Base-by-base conservation (phyloP, 2,113 vertebrate genomes). In the Neotoma lepida region DNA sequence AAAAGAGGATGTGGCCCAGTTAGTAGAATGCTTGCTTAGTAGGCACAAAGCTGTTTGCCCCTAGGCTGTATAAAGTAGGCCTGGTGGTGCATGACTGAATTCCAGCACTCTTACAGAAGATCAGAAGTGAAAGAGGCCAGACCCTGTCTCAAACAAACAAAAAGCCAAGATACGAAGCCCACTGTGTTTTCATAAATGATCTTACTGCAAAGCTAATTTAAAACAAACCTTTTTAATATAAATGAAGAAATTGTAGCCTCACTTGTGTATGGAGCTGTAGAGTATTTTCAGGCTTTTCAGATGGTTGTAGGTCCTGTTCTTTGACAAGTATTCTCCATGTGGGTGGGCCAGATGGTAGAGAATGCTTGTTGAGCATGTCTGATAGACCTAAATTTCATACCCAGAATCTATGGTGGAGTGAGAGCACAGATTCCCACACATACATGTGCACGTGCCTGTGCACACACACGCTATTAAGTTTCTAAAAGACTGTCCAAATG, bases 271-370 rank as follows among this genome's bases (percentile, higher is more conserved):
- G 14, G 35, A 89, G 80, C 68, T 64, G 4, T 54, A 73, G 82
- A 82, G n/a, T 78, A 30, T 78, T 90, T 92, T 90, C 81, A 30
- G 78, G 30, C 28, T 44, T 56, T 85, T 88, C 44, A 82, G 63
- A n/a, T 82, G 44, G 63, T 61, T 61, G 26, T 76, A 24, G 61
- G 9, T 88, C 89, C 30, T 93, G 54, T 51, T 93, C 70, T 88
- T 88, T 73, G 63, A 80, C 54, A 70, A 4, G 3, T 77, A 64
- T 93, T 71, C 39, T 76, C 44, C 22, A 30, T 3, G 63, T 68
- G 30, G 78, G 41, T 80, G 78, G 22, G 6, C 54, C 51, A 81
- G n/a, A 39, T 81, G 54, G 22, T 81, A 56, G 35, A 56, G 39
- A 81, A 58, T 58, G 54, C 24, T 39, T 58, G 24, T 41, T 81